Evolutionary conservation across 2,888 invertebrate genomes (phyloP).

Genomic region (Branchellion lobata): DNA sequence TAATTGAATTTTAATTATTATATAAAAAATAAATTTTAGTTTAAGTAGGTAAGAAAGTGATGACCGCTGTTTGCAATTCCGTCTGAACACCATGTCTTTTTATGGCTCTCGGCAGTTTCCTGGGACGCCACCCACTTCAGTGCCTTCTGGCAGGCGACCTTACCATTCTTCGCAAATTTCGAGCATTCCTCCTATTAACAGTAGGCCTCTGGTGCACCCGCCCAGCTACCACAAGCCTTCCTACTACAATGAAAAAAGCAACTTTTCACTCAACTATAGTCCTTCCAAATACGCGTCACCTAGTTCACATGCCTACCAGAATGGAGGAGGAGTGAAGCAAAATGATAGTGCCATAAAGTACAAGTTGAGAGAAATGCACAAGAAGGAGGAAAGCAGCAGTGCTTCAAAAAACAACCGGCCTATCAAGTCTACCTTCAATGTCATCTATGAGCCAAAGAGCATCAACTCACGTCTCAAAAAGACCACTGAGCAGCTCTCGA

Average conservation of each 20-base stretch:
- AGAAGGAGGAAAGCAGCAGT: neutral
- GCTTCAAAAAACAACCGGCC: neutral
- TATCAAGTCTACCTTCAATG: slow-evolving; percentile 4
- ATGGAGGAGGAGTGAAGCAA: neutral
- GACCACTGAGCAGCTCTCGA: neutral
- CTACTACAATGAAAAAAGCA: neutral
- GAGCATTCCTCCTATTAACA: slow-evolving; percentile 8
- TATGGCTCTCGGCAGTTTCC: slow-evolving; percentile 11
- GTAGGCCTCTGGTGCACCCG: neutral
- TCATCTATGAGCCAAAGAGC: neutral
- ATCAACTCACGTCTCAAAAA: neutral
- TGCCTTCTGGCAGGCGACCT: slow-evolving; percentile 13
- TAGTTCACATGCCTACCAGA: neutral
- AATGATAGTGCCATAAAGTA: neutral
- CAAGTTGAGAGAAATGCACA: slow-evolving; percentile 1
- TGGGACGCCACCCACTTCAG: slow-evolving; percentile 7
- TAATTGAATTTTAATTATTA: too few species aligned
- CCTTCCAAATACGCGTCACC: neutral
- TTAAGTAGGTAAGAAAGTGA: neutral
- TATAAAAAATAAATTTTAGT: neutral
- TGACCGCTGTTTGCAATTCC: neutral
- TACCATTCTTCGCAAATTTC: neutral
- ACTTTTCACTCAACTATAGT: neutral
- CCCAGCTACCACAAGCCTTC: slow-evolving; percentile 3
- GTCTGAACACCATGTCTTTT: neutral